A percentile compares a stretch with the other conserved stretches of the same genome.
phyloP scores from a whole-genome alignment of 2,113 vertebrate species.

The Neolamprologus longior region DNA sequence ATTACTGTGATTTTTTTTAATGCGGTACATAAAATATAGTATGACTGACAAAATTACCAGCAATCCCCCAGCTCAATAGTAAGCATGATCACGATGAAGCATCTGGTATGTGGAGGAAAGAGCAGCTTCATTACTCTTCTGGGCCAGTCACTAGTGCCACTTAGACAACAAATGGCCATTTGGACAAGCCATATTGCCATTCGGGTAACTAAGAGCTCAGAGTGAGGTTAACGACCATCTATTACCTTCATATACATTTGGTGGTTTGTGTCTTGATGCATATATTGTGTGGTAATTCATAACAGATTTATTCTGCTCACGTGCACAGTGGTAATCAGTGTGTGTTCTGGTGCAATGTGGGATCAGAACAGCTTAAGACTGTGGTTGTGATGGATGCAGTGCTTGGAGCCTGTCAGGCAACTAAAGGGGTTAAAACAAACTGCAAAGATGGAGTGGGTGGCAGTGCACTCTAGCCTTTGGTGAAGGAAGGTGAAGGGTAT shows the following conservation, averaged over 20 bases:
- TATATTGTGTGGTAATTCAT: not conserved
- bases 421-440: constrained; percentile 62
- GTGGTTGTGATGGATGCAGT: constrained; percentile 54
- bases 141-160: constrained; percentile 49
- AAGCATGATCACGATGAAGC: constrained; percentile 62
- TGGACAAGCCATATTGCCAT: constrained; percentile 17
- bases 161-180: constrained; percentile 51
- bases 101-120: constrained; percentile 63
- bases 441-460: constrained; percentile 59
- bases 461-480: constrained; percentile 54
- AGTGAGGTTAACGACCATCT: constrained; percentile 13
- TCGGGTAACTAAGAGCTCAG: constrained; percentile 13
- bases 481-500: constrained; percentile 67
- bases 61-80: constrained; percentile 69
- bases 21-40: not conserved
- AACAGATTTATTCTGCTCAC: not conserved
- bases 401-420: constrained; percentile 41
- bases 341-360: not conserved
- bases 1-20: not conserved
- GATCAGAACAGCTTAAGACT: not conserved
- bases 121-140: constrained; percentile 60
- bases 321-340: not conserved
- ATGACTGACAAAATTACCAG: not conserved
- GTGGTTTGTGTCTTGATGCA: not conserved
- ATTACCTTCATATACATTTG: not conserved